Conservation (phyloP, 92 coral and sea anemone species). For the Micromussa lordhowensis region DNA sequence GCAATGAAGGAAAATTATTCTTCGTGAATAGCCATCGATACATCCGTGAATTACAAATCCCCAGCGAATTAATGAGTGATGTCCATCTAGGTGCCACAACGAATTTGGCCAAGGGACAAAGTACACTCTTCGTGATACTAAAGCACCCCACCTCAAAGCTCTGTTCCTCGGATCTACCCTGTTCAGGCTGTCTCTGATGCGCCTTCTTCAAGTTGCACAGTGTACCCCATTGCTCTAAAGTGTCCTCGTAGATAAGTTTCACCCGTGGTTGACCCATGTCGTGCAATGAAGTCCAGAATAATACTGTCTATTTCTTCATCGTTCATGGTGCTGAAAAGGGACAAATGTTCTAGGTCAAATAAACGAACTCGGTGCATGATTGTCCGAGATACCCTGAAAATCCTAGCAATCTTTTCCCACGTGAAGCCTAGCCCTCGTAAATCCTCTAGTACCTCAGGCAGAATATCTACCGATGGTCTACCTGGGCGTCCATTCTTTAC, state of each 20-base stretch:
- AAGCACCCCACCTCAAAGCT: conserved; percentile 81
- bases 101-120: too few species aligned
- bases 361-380: conserved; percentile 54
- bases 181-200: conserved; percentile 70
- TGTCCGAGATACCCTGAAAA: too few species aligned
- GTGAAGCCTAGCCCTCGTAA: too few species aligned
- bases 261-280: too few species aligned
- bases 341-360: conserved; percentile 41
- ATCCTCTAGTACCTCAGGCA: conserved; percentile 46
- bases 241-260: too few species aligned
- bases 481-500: conserved; percentile 46
- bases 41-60: too few species aligned
- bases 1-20: too few species aligned
- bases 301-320: conserved; percentile 51
- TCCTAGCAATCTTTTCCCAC: too few species aligned
- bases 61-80: too few species aligned
- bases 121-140: too few species aligned
- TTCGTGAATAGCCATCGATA: too few species aligned
- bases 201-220: conserved; percentile 64
- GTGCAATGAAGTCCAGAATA: conserved; percentile 40
- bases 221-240: conserved; percentile 48
- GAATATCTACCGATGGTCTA: conserved; percentile 51
- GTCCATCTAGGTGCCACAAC: too few species aligned
- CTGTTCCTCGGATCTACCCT: conserved; percentile 81
- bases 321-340: conserved; percentile 43